These are phyloP conservation scores for Cladorhizidae sp. DNA, from an alignment of 37 sponge, comb jelly and placozoan genomes.

Conservation along the genomic window DNA sequence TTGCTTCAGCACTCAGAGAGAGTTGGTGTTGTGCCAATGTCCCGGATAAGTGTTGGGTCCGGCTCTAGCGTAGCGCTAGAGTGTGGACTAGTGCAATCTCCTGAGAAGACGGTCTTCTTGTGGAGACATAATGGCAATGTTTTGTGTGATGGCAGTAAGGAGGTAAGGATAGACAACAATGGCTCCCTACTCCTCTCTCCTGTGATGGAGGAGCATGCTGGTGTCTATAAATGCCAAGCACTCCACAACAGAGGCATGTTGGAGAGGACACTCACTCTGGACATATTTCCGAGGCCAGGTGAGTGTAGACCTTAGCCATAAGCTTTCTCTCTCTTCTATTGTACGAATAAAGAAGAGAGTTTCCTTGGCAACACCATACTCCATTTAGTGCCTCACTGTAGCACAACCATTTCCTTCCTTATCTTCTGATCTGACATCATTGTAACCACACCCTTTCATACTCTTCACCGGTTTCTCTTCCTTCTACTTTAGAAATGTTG, in stretches of 20 bases:
- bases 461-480: too few species aligned
- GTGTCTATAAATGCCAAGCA: slow-evolving; percentile 6
- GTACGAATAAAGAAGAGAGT: too few species aligned
- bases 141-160: background rate
- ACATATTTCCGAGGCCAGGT: slow-evolving; percentile 9
- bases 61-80: slow-evolving; percentile 3
- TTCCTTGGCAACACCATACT: too few species aligned
- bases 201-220: background rate
- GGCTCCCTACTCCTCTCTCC: slow-evolving; percentile 14
- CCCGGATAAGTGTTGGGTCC: background rate
- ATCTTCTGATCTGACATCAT: too few species aligned
- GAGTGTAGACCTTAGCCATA: background rate
- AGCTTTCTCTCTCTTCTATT: too few species aligned
- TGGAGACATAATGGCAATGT: slow-evolving; percentile 13
- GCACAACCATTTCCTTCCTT: too few species aligned
- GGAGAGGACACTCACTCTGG: background rate
- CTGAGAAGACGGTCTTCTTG: background rate
- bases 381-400: too few species aligned
- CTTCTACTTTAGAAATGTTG: too few species aligned
- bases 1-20: background rate
- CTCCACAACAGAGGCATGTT: background rate
- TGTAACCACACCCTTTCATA: too few species aligned
- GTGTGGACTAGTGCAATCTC: background rate
- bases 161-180: slow-evolving; percentile 4
- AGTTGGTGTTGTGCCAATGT: background rate